Evolutionary conservation across 2,113 vertebrate species (phyloP), one percentile per base, ranked within the genome.

Genomic region (Tetraodon nigroviridis): DNA sequence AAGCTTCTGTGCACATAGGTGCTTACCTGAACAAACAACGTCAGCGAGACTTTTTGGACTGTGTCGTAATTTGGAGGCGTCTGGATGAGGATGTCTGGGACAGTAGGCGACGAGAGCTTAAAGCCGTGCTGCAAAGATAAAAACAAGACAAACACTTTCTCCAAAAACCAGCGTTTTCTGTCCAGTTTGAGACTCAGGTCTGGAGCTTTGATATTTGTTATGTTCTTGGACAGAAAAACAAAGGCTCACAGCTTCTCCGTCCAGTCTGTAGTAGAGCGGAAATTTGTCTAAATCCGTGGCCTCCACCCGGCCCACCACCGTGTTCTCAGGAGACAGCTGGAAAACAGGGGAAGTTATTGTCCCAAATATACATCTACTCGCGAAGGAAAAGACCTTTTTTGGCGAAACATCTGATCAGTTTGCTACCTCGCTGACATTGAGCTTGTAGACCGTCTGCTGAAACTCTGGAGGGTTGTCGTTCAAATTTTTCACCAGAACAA

Each of bases 21-120:
- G n/a, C 92, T 92, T 77, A 94, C 94, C 89, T 72, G 85, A 0
- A 62, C 92, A 2, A 41, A 55, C 41, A 96, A 74, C 0, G 65
- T 18, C 46, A 96, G 45, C 0, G 51, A 29, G 18, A 89, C 63
- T 0, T 0, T 56, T 44, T 83, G 67, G 17, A 85, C 60, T 47
- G 70, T 66, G 0, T 94, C 92, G 32, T 90, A 95, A 70, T 94
- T 73, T 22, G 94, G 24, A 2, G 2, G 0, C 7, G 50, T 83
- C 5, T 24, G 55, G 47, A 93, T 75, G 11, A 86, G 40, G 21
- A 96, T 78, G 6, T 69, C 52, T 6, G 93, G 88, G 17, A 22
- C 71, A 14, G 58, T 85, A 1, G 10, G 0, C 13, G 82, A 51
- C 51, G 3, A 37, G 46, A 94, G 78, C 19, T 3, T 61, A 73